Conservation (phyloP, 2,888 invertebrate genomes). For the Drosophila recens region DNA sequence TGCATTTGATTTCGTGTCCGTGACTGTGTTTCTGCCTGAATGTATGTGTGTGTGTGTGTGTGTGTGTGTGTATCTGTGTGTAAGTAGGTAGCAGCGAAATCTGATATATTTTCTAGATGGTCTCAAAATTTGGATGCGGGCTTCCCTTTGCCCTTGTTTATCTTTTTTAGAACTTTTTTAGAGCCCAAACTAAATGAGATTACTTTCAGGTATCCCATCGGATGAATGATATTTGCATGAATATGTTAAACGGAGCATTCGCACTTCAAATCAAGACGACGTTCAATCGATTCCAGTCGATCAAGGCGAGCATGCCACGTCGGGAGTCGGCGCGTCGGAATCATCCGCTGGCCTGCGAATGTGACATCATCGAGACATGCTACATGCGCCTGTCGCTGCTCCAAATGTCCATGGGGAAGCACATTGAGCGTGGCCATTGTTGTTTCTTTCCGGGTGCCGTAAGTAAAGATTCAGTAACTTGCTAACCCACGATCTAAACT, state of each 20-base stretch:
- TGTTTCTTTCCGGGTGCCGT: slow-evolving; percentile 98
- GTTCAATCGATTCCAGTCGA: slow-evolving; percentile 92
- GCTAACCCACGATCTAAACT: neutral
- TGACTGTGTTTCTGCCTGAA: slow-evolving; percentile 16
- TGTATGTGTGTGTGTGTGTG: slow-evolving; percentile 9
- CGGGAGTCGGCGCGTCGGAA: slow-evolving; percentile 94
- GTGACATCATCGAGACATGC: slow-evolving; percentile 96
- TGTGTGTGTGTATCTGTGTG: slow-evolving; percentile 15
- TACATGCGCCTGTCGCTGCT: slow-evolving; percentile 96
- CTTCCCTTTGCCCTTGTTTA: slow-evolving; percentile 3
- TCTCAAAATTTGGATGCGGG: slow-evolving; percentile 41
- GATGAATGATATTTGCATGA: slow-evolving; percentile 92
- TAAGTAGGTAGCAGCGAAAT: slow-evolving; percentile 70
- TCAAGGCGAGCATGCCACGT: slow-evolving; percentile 96
- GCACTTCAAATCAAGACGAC: slow-evolving; percentile 94
- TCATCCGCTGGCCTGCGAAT: slow-evolving; percentile 95
- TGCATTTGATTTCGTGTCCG: slow-evolving; percentile 55
- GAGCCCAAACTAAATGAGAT: slow-evolving; percentile 3
- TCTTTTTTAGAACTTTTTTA: slow-evolving; percentile 6
- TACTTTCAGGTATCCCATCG: slow-evolving; percentile 90
- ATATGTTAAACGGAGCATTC: slow-evolving; percentile 93
- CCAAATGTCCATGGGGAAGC: slow-evolving; percentile 97
- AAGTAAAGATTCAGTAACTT: slow-evolving; percentile 75
- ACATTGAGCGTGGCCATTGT: slow-evolving; percentile 96
- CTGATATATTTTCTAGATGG: slow-evolving; percentile 66